Conservation (phyloP, 1,140 invertebrate genomes). For the Chironomus striatipennis region DNA sequence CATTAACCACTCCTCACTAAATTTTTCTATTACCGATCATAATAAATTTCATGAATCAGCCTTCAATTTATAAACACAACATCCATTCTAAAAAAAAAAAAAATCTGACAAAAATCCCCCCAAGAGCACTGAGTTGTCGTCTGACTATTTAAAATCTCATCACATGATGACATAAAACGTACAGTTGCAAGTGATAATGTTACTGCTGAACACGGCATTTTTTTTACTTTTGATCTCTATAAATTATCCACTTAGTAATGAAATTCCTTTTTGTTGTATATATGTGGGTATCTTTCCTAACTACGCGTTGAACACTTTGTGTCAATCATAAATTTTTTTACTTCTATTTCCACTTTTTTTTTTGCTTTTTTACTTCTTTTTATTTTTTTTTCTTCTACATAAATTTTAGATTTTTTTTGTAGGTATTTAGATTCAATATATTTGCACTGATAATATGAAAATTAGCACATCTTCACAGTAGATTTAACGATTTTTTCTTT, state of each 20-base stretch:
- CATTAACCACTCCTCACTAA: too few relatives aligned
- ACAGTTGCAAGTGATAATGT: slow-evolving; percentile 90
- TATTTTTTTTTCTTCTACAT: background rate
- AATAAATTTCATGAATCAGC: too few relatives aligned
- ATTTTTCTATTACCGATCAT: too few relatives aligned
- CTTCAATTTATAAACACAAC: too few relatives aligned
- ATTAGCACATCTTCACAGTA: slow-evolving; percentile 27
- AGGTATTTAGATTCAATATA: background rate
- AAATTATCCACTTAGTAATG: background rate
- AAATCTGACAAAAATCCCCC: too few relatives aligned
- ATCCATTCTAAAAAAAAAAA: too few relatives aligned
- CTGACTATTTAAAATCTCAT: too few relatives aligned
- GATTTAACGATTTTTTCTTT: background rate
- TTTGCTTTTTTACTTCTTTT: background rate
- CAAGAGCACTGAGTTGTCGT: too few relatives aligned
- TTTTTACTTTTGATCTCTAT: slow-evolving; percentile 29
- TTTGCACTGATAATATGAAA: slow-evolving; percentile 27
- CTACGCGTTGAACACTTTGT: background rate
- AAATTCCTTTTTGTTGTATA: background rate
- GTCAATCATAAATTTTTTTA: background rate
- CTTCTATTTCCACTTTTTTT: background rate
- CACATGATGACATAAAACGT: slow-evolving; percentile 40
- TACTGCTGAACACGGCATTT: slow-evolving; percentile 90
- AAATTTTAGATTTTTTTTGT: background rate
- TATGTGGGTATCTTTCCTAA: background rate